phyloP scores from a whole-genome alignment of 1,140 invertebrate genomes.

The Procambarus clarkii region DNA sequence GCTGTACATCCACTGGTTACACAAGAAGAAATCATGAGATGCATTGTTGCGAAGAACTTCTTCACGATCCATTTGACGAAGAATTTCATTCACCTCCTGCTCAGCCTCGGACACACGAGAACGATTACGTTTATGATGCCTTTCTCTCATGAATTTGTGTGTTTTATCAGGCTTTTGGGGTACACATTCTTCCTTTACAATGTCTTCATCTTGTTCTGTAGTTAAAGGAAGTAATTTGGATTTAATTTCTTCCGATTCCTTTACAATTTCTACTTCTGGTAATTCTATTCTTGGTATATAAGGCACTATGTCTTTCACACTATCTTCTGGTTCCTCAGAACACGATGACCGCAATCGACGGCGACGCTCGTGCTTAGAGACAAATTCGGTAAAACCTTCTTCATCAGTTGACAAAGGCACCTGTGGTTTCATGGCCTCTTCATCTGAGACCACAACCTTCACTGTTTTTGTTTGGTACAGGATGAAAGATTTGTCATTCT shows the following conservation, averaged over 20 bases:
- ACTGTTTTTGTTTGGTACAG: constrained; percentile 65
- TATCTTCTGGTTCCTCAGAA: constrained; percentile 71
- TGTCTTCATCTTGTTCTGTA: constrained; percentile 1
- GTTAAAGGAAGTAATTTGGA: not conserved
- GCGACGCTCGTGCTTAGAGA: constrained; percentile 70
- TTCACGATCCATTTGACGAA: constrained; percentile 63
- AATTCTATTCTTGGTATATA: constrained; percentile 63
- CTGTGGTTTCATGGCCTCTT: constrained; percentile 51
- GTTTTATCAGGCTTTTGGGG: constrained; percentile 19
- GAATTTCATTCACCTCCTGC: constrained; percentile 71
- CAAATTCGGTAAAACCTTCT: constrained; percentile 71
- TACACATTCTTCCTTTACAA: not conserved
- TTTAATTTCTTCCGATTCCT: constrained; percentile 44
- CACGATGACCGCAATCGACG: constrained; percentile 71
- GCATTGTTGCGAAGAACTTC: constrained; percentile 54
- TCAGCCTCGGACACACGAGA: constrained; percentile 69
- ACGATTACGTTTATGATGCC: constrained; percentile 50
- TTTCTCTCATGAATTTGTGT: constrained; percentile 31
- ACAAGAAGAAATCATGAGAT: constrained; percentile 70
- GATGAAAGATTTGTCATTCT: constrained; percentile 59
- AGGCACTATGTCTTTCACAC: constrained; percentile 67
- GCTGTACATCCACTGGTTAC: constrained; percentile 73
- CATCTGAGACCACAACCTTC: constrained; percentile 68
- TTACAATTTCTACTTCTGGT: constrained; percentile 63
- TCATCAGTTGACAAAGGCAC: constrained; percentile 56